Percentiles rank a stretch among this genome's conserved stretches.
Conservation (phyloP, 2,113 vertebrate genomes). For the Cyanoderma ruficeps region DNA sequence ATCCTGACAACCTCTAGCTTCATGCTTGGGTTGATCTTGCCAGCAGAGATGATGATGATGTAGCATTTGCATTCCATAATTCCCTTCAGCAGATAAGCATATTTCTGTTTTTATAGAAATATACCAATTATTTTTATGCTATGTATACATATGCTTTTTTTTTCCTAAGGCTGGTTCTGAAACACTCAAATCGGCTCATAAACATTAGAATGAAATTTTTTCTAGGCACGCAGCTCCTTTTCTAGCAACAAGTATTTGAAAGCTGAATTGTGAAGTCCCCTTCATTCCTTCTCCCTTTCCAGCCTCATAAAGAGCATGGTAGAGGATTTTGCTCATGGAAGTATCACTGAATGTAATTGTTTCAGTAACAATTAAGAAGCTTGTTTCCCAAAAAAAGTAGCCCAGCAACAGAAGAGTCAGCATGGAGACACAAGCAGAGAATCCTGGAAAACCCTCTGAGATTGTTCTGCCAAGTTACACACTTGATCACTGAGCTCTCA, state of each 20-base stretch:
- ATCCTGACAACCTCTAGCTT: background rate
- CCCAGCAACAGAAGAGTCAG: background rate
- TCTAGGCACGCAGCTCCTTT: background rate
- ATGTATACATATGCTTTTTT: background rate
- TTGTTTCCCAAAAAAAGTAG: background rate
- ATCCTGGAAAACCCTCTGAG: background rate
- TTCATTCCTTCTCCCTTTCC: background rate
- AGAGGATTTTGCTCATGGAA: background rate
- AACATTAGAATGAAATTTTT: background rate
- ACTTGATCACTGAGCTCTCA: background rate
- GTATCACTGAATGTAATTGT: background rate
- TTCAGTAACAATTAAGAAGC: background rate
- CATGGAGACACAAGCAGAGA: background rate
- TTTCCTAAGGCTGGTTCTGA: background rate
- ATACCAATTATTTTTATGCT: background rate
- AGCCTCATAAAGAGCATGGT: background rate
- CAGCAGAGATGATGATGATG: slow-evolving; percentile 2
- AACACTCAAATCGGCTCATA: background rate
- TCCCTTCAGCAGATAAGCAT: background rate
- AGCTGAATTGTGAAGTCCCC: background rate
- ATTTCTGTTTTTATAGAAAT: slow-evolving; percentile 11
- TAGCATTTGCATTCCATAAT: background rate
- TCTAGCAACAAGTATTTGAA: background rate
- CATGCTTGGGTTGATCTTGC: background rate
- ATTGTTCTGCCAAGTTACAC: background rate